Evolutionary conservation across 2,888 invertebrate genomes (phyloP).

Genomic region (Antheraea assamensis): DNA sequence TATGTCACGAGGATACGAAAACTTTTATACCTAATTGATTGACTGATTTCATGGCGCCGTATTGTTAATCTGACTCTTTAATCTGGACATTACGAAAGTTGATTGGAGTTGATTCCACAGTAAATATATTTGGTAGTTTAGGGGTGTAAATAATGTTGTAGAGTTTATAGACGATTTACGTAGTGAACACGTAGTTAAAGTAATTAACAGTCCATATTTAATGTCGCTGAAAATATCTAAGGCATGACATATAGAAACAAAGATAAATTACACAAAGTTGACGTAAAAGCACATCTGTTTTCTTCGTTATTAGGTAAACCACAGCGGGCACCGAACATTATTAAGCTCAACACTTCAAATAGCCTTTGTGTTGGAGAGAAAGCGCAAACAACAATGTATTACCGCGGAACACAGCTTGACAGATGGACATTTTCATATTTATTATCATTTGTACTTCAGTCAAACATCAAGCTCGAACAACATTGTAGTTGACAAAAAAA

Average conservation of each 20-base stretch:
- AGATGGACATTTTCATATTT: conserved; percentile 1
- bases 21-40: not conserved
- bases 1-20: not conserved
- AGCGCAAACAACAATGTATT: conserved; percentile 24
- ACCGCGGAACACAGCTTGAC: conserved; percentile 20
- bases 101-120: not conserved
- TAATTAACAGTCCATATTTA: too few relatives aligned
- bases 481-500: not conserved
- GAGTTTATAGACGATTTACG: too few relatives aligned
- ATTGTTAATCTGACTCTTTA: not conserved
- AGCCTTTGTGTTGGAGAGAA: conserved; percentile 17
- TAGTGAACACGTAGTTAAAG: too few relatives aligned
- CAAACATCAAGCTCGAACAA: not conserved
- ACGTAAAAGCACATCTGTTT: not conserved
- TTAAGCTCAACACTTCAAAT: conserved; percentile 11
- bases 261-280: not conserved
- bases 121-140: not conserved
- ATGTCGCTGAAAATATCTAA: not conserved
- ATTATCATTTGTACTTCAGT: not conserved
- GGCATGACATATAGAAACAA: not conserved
- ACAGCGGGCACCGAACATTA: not conserved
- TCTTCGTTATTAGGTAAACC: conserved; percentile 1
- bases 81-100: not conserved
- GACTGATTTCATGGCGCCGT: not conserved
- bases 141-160: too few relatives aligned